Evolutionary conservation across 2,797 vertebrate species (phyloP), one percentile per base, ranked within the genome.

Genomic region (Ispidina picta): DNA sequence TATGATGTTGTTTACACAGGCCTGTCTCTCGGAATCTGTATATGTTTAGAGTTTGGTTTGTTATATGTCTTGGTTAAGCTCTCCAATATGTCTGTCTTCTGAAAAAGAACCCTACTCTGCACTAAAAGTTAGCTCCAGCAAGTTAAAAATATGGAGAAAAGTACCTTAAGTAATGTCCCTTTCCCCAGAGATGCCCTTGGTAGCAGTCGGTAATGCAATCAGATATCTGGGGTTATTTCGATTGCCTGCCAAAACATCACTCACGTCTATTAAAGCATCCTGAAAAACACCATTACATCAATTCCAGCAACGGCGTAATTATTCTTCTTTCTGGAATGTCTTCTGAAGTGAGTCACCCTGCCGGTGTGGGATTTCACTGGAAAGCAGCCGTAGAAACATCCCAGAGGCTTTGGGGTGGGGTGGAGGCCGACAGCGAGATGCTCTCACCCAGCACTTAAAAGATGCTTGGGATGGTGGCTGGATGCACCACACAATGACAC

Each of bases 321-420:
- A 96, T 97, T 97, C 96, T 95, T 97, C 95, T 96, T 97, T 97
- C 97, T 98, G 97, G 97, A 98, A 98, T 97, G 96, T 96, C 96
- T 97, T 98, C 97, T 96, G 90, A 96, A 86, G 93, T 97, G 97
- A 98, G 96, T 98, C 98, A 98, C 95, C 63, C 94, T 72, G 92
- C 76, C 93, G 81, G 94, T 92, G 93, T 96, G 94, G 90, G 94
- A 97, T 96, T 97, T 96, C 95, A 39, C 89, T 97, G 95, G 92
- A 96, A 97, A 97, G 95, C 10, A 35, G 74, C 92, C 92, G 96
- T 29, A 94, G 92, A 94, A 98, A 96, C 95, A 90, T 97, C 95
- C 96, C 97, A 96, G 92, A 76, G 62, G 91, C 94, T 66, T 37
- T 2, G 10, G 84, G 84, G 73, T 81, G 79, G 95, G 74, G 88